These are phyloP conservation scores for Tinamus guttatus DNA, from an alignment of 2,113 vertebrate species.

Conservation along the genomic window DNA sequence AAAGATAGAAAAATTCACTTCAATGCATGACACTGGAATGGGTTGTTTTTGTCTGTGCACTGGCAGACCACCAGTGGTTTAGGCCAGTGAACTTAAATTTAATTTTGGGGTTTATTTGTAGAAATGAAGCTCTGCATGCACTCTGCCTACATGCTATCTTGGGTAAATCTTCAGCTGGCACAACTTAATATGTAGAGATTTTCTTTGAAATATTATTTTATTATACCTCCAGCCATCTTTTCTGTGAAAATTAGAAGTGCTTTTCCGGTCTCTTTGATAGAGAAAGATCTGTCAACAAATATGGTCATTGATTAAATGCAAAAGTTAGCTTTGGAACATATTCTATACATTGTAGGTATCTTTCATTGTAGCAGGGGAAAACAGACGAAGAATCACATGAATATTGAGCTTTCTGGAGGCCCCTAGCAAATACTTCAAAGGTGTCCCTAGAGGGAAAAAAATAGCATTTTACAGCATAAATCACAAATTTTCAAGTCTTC, in stretches of 20 bases:
- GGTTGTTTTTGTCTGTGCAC: fast-evolving
- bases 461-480: not conserved
- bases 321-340: not conserved
- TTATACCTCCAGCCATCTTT: not conserved
- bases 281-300: not conserved
- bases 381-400: not conserved
- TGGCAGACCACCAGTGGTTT: not conserved
- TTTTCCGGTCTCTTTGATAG: not conserved
- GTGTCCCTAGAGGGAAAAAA: not conserved
- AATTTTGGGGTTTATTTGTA: not conserved
- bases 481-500: not conserved
- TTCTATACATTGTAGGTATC: not conserved
- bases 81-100: not conserved
- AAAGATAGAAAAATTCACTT: not conserved
- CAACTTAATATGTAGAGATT: not conserved
- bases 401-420: not conserved
- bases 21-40: not conserved
- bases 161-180: not conserved
- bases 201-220: not conserved
- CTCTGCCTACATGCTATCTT: not conserved
- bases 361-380: not conserved
- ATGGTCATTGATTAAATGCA: not conserved
- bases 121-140: not conserved
- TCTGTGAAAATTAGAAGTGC: not conserved
- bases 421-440: not conserved